These are phyloP conservation scores for Cerastis leucographa DNA, from an alignment of 2,888 invertebrate genomes.

Conservation along the genomic window DNA sequence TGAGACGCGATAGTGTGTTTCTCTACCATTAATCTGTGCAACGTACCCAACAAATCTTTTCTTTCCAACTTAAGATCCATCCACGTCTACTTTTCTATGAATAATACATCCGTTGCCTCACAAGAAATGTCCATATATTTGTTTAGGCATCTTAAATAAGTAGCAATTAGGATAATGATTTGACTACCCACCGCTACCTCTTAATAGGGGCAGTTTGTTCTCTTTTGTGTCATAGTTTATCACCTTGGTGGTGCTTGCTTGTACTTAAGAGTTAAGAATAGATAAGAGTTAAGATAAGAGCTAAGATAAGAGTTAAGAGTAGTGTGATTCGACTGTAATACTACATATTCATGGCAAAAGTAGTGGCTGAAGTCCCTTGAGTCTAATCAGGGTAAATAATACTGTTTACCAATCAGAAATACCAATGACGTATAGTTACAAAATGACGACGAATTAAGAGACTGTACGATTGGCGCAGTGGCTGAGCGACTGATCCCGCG, in stretches of 20 bases:
- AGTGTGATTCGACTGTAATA: too few species aligned
- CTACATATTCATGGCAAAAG: neutral
- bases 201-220: constrained; percentile 56
- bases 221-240: constrained; percentile 32
- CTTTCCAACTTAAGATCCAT: constrained; percentile 81
- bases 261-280: neutral
- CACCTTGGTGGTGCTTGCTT: neutral
- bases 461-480: neutral
- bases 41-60: constrained; percentile 85
- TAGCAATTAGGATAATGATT: constrained; percentile 68
- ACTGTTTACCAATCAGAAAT: too few species aligned
- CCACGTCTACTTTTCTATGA: constrained; percentile 76
- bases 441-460: neutral
- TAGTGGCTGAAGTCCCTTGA: neutral
- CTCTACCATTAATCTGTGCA: constrained; percentile 78
- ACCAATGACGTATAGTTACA: neutral
- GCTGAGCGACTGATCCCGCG: neutral
- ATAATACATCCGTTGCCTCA: constrained; percentile 76
- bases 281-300: too few species aligned
- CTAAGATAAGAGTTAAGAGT: too few species aligned
- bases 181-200: constrained; percentile 53
- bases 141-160: constrained; percentile 67
- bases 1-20: constrained; percentile 70
- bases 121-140: constrained; percentile 72
- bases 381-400: neutral